Percentiles rank a stretch among this genome's conserved stretches.
phyloP scores from a whole-genome alignment of 2,113 vertebrate species.

The Pseudorasbora parva region DNA sequence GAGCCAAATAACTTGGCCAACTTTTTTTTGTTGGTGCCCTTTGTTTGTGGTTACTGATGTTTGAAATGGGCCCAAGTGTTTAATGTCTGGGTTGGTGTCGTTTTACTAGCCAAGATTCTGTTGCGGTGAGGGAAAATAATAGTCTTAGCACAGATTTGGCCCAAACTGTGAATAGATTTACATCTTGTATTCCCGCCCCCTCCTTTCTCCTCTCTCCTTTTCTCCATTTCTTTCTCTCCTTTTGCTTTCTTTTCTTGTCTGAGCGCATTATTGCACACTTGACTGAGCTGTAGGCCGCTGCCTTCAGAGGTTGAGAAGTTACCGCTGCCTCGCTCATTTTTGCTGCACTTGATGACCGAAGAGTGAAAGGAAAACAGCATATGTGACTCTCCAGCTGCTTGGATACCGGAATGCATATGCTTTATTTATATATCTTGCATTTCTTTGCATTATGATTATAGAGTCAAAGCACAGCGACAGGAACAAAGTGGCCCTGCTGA shows the following conservation, averaged over 20 bases:
- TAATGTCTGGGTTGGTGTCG: constrained; percentile 38
- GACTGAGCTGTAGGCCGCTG: constrained; percentile 46
- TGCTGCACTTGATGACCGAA: not conserved
- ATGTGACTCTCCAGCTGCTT: not conserved
- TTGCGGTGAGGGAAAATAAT: constrained; percentile 35
- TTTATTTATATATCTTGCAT: constrained; percentile 26
- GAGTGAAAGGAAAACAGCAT: constrained; percentile 15
- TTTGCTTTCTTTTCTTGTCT: constrained; percentile 35
- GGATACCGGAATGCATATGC: not conserved
- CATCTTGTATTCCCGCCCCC: constrained; percentile 40
- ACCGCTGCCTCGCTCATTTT: constrained; percentile 12
- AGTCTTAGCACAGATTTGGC: constrained; percentile 33
- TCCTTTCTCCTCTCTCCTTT: constrained; percentile 7
- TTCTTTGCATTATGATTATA: constrained; percentile 39
- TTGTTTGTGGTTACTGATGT: constrained; percentile 25
- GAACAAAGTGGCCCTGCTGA: not conserved
- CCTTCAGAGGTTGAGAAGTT: constrained; percentile 37
- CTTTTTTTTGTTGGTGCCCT: constrained; percentile 12
- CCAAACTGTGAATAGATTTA: constrained; percentile 52
- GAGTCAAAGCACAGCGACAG: constrained; percentile 2
- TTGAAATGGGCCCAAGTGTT: constrained; percentile 44
- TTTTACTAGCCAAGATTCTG: constrained; percentile 37
- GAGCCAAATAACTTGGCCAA: constrained; percentile 30
- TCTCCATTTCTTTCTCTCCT: not conserved
- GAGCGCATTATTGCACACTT: constrained; percentile 55